Conservation (phyloP, 2,113 vertebrate species). For the Pelusios castaneus region DNA sequence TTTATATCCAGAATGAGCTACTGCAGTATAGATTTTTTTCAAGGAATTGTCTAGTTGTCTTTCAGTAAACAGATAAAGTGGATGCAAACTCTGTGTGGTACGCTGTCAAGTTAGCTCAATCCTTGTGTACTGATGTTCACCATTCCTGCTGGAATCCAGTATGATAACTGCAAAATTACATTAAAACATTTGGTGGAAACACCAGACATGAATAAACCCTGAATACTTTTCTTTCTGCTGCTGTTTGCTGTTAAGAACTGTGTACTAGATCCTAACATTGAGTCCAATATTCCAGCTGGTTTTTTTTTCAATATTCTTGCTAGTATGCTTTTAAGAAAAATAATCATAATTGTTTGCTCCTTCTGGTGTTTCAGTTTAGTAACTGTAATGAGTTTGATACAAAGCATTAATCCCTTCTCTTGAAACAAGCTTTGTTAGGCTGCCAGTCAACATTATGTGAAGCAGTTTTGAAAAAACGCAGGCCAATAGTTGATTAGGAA, state of each 20-base stretch:
- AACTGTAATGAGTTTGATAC: background rate
- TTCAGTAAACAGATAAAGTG: background rate
- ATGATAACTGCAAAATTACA: background rate
- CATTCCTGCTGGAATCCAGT: background rate
- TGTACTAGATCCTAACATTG: background rate
- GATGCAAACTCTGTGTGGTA: background rate
- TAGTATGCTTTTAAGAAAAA: background rate
- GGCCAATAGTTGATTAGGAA: slow-evolving; percentile 54
- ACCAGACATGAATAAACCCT: background rate
- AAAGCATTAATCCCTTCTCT: slow-evolving; percentile 39
- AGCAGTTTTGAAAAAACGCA: slow-evolving; percentile 12
- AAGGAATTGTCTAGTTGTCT: background rate
- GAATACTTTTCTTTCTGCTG: background rate
- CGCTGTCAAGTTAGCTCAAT: background rate
- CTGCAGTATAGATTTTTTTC: background rate
- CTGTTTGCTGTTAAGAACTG: background rate
- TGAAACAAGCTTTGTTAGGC: slow-evolving; percentile 53
- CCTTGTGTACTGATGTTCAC: background rate
- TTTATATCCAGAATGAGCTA: background rate
- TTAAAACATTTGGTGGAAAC: background rate
- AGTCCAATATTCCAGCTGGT: background rate
- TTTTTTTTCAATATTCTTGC: background rate
- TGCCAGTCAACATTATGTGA: slow-evolving; percentile 50
- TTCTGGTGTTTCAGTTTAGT: slow-evolving; percentile 20
- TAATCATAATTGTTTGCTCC: background rate